Evolutionary conservation across 1,140 invertebrate species (phyloP).

Genomic region (fruit fly (Drosophila melanogaster)): Release_6_plus_ISO1_MT NT_037436.4:1672501-1673000

Average conservation of each 20-base stretch:
- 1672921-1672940: conserved; percentile 31
- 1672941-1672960: not conserved
- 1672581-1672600: conserved; percentile 60
- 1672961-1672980: too few species aligned
- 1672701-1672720: conserved; percentile 38
- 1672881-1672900: conserved; percentile 53
- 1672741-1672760: conserved; percentile 15
- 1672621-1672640: conserved; percentile 62
- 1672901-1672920: conserved; percentile 54
- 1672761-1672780: conserved; percentile 42
- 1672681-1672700: conserved; percentile 53
- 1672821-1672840: conserved; percentile 11
- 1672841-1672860: conserved; percentile 39
- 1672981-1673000: not conserved
- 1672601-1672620: conserved; percentile 19
- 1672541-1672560: conserved; percentile 72
- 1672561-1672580: conserved; percentile 68
- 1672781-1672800: conserved; percentile 9
- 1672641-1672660: conserved; percentile 56
- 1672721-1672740: conserved; percentile 8
- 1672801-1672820: conserved; percentile 45
- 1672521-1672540: conserved; percentile 76
- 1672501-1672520: not conserved
- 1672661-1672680: conserved; percentile 62
- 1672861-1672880: conserved; percentile 45